Conservation (phyloP, 2,113 vertebrate genomes). For the Eudorcas thomsonii region DNA sequence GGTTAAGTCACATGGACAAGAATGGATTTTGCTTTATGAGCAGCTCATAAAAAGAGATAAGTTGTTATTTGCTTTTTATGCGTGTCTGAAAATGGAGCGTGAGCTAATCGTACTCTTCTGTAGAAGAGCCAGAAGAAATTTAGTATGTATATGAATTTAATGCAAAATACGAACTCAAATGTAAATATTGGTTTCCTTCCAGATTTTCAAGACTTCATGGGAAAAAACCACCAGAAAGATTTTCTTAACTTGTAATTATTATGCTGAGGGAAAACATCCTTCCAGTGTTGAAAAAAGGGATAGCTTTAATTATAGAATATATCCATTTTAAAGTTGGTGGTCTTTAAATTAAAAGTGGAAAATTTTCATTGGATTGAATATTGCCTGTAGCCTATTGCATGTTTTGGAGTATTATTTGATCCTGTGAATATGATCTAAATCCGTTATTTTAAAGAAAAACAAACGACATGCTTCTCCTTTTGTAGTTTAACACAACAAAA, state of each 20-base stretch:
- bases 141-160: slow-evolving; percentile 20
- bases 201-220: slow-evolving; percentile 28
- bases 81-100: background rate
- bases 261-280: background rate
- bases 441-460: slow-evolving; percentile 20
- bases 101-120: slow-evolving; percentile 26
- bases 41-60: background rate
- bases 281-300: background rate
- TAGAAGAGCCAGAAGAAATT: slow-evolving; percentile 15
- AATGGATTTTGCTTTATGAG: slow-evolving; percentile 3
- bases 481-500: slow-evolving; percentile 9
- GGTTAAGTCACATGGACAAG: background rate
- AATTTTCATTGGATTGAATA: background rate
- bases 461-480: slow-evolving; percentile 7
- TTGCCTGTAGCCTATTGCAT: background rate
- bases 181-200: slow-evolving; percentile 49
- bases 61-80: slow-evolving; percentile 19
- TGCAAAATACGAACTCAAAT: slow-evolving; percentile 6
- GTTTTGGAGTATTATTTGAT: slow-evolving; percentile 30
- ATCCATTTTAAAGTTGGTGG: background rate
- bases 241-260: background rate
- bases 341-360: slow-evolving; percentile 31
- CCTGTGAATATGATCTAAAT: background rate
- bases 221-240: background rate
- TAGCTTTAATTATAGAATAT: background rate